Base-by-base conservation (phyloP, 1,140 invertebrate species). In the Pseudomyrmex pallidus region DNA sequence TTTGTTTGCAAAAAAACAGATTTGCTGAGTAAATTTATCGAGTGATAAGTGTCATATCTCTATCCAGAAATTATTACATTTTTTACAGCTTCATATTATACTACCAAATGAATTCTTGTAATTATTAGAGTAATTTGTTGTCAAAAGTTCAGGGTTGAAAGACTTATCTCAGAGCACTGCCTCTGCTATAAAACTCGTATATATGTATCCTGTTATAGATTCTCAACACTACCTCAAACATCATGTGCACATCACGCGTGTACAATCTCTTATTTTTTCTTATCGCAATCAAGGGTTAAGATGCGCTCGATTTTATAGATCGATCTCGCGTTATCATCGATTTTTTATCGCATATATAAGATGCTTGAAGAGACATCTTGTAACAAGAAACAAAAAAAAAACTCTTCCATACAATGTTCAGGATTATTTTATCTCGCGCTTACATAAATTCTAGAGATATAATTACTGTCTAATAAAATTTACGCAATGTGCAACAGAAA, bases 221-320 rank as follows among this genome's bases (percentile, higher is more conserved):
- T 17, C n/a, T 74, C 48, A 74, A 35, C 15, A 0, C 0, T 8
- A 17, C 2, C 2, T 35, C 13, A 15, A 35, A 82, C 78, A 74
- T 85, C 3, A 50, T n/a, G 25, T 84, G 22, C 46, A 5, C 3
- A 61, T 10, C 46, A 35, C 35, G 35, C 35, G 35, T 35, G 35
- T 5, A 7, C 5, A 35, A 35, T 35, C 35, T 35, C 5, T 35
- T 35, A 5, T 73, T 22, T 8, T 12, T 54, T 50, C 15, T 44
- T 15, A 20, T 5, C 46, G 8, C 22, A 15, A 8, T 5, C n/a
- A 7, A 44, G 7, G 73, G 61, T 74, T 77, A 87, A 88, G 77
- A 54, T 87, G 17, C 57, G 4, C n/a, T 15, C 15, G 2, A 48
- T 44, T 35, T 74, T 62, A 2, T 59, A 1, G 5, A 87, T 85